These are phyloP conservation scores for Rotaria sp. DNA, from an alignment of 2,888 invertebrate genomes.

Conservation along the genomic window DNA sequence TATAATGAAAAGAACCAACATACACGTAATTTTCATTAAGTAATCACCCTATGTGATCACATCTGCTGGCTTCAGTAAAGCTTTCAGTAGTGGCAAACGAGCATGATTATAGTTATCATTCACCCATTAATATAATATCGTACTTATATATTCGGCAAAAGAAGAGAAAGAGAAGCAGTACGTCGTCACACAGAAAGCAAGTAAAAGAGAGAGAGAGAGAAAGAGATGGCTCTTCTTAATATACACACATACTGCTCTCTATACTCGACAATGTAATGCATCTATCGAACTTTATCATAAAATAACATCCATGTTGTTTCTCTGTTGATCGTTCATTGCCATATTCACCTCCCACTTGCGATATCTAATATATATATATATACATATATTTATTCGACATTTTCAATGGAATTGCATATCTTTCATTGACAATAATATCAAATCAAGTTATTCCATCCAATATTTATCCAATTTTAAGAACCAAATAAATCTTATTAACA, in stretches of 20 bases:
- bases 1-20: not conserved
- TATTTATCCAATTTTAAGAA: too few relatives aligned
- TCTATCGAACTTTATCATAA: not conserved
- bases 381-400: too few relatives aligned
- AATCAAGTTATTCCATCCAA: too few relatives aligned
- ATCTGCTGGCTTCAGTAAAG: not conserved
- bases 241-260: not conserved
- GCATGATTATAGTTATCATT: constrained; percentile 3
- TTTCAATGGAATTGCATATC: not conserved
- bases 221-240: not conserved
- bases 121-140: constrained; percentile 3
- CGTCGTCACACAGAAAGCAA: not conserved
- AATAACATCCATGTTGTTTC: not conserved
- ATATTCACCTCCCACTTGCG: not conserved
- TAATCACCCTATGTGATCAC: not conserved
- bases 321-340: not conserved
- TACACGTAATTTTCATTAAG: not conserved
- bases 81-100: not conserved
- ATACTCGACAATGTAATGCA: not conserved
- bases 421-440: not conserved
- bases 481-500: not conserved
- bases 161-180: not conserved
- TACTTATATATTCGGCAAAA: not conserved
- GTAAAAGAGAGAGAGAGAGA: not conserved
- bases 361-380: not conserved